Evolutionary conservation across 2,113 vertebrate genomes (phyloP).

Genomic region (Ammodytes dubius): DNA sequence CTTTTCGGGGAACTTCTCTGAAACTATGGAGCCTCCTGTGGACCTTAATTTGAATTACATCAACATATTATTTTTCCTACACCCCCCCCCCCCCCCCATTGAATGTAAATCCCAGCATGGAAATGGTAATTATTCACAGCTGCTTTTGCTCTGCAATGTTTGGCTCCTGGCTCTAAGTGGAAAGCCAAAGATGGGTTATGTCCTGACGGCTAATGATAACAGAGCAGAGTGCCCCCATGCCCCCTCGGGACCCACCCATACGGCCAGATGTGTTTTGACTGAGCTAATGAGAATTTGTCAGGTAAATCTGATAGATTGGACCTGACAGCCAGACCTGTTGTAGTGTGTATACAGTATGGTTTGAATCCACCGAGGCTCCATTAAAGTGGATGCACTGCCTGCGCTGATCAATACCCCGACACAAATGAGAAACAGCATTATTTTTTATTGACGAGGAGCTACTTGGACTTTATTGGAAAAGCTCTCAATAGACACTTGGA

Average conservation of each 20-base stretch:
- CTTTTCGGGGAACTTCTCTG: constrained; percentile 42
- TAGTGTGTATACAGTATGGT: neutral
- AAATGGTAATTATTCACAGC: constrained; percentile 75
- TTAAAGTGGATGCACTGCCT: constrained; percentile 60
- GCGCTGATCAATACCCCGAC: constrained; percentile 65
- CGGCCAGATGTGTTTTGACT: constrained; percentile 76
- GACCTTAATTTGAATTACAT: constrained; percentile 63
- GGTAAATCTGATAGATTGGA: constrained; percentile 60
- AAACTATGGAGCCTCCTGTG: constrained; percentile 41
- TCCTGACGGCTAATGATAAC: constrained; percentile 79
- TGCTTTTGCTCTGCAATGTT: constrained; percentile 65
- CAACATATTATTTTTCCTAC: constrained; percentile 24
- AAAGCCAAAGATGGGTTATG: constrained; percentile 65
- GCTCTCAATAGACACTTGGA: constrained; percentile 57
- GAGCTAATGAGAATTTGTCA: constrained; percentile 72
- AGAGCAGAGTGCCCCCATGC: constrained; percentile 51
- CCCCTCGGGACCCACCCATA: constrained; percentile 45
- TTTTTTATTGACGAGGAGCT: constrained; percentile 69
- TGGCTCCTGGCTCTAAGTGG: constrained; percentile 58
- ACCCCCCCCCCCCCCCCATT: neutral
- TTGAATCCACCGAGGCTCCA: constrained; percentile 55
- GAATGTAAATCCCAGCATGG: constrained; percentile 65
- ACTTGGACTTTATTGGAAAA: constrained; percentile 48
- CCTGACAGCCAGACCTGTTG: constrained; percentile 42
- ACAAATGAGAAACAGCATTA: constrained; percentile 56